Conservation (phyloP, 2,113 vertebrate species). For the Pagrus major region DNA sequence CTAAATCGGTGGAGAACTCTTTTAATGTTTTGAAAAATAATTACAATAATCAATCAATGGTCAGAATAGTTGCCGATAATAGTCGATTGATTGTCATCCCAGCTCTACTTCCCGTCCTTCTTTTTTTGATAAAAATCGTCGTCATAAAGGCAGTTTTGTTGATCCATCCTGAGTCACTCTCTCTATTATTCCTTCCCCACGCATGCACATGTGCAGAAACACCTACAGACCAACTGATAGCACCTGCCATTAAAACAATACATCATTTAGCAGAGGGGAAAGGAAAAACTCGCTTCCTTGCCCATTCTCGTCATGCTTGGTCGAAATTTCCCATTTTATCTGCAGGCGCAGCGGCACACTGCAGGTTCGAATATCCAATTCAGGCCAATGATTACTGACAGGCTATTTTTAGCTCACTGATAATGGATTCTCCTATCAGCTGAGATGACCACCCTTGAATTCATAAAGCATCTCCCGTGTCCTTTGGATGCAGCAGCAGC, state of each 20-base stretch:
- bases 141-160: not conserved
- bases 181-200: conserved; percentile 33
- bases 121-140: not conserved
- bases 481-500: conserved; percentile 47
- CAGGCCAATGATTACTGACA: conserved; percentile 53
- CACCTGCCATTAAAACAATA: conserved; percentile 37
- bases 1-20: not conserved
- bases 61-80: not conserved
- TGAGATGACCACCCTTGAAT: conserved; percentile 73
- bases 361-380: conserved; percentile 72
- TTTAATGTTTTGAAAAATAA: not conserved
- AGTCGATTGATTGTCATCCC: not conserved
- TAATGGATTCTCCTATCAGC: conserved; percentile 72
- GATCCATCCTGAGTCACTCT: conserved; percentile 26
- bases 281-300: conserved; percentile 11
- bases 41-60: rapidly evolving
- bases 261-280: conserved; percentile 21
- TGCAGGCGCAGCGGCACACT: conserved; percentile 14
- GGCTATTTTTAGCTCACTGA: conserved; percentile 78
- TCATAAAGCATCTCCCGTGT: conserved; percentile 65
- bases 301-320: conserved; percentile 46
- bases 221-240: conserved; percentile 51
- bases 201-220: conserved; percentile 48
- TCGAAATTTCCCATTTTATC: conserved; percentile 63
- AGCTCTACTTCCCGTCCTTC: not conserved